Evolutionary conservation across 2,113 vertebrate genomes (phyloP).

Genomic region (Spheniscus mendiculus): DNA sequence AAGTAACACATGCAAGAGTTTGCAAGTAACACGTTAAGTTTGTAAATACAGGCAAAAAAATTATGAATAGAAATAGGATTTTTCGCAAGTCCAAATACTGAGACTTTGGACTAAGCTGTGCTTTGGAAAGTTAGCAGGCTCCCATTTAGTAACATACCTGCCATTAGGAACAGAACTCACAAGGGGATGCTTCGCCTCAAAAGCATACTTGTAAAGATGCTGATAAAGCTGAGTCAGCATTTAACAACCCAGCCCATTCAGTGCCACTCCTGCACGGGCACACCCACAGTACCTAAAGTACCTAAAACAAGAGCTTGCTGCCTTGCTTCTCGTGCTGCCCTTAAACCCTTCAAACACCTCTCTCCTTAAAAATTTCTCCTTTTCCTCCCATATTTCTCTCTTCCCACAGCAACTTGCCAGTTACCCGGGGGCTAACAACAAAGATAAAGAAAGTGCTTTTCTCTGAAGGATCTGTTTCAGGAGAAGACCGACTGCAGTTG

Average conservation of each 20-base stretch:
- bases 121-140: background rate
- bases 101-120: background rate
- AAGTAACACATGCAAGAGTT: background rate
- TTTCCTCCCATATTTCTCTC: background rate
- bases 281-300: background rate
- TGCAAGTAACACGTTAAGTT: too few species aligned
- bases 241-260: background rate
- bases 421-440: background rate
- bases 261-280: background rate
- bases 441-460: background rate
- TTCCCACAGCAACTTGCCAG: background rate
- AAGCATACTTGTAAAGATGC: background rate
- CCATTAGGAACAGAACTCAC: background rate
- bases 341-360: background rate
- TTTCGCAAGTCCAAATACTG: background rate
- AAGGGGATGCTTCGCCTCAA: background rate
- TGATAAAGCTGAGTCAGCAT: background rate
- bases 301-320: background rate
- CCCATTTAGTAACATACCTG: background rate
- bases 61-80: background rate
- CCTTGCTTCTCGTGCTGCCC: background rate
- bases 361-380: background rate
- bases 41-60: background rate
- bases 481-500: fast-evolving
- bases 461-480: background rate